Conservation (phyloP, 2,888 invertebrate genomes). For the Aphodius sticticus region DNA sequence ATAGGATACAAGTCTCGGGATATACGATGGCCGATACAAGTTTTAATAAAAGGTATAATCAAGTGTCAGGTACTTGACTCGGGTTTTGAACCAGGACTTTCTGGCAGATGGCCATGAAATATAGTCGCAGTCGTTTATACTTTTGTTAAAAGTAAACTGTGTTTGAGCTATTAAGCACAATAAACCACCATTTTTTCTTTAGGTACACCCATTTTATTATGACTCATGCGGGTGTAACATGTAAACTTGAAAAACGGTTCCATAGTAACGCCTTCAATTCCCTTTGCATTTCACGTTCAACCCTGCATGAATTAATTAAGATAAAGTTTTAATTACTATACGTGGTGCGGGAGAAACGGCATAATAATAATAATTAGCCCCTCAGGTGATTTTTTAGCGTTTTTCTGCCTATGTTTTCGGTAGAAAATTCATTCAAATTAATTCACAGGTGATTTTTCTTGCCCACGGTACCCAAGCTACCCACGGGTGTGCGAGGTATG, state of each 20-base stretch:
- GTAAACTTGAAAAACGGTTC: slow-evolving; percentile 31
- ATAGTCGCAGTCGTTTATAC: too few relatives aligned
- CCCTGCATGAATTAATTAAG: slow-evolving; percentile 30
- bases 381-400: not conserved
- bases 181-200: too few relatives aligned
- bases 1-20: not conserved
- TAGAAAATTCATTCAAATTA: not conserved
- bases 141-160: too few relatives aligned
- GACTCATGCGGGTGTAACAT: slow-evolving; percentile 30
- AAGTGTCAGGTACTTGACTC: too few relatives aligned
- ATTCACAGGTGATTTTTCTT: slow-evolving; percentile 4
- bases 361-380: not conserved
- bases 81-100: too few relatives aligned
- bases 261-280: slow-evolving; percentile 5
- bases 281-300: not conserved
- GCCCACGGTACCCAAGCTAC: not conserved
- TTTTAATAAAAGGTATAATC: too few relatives aligned
- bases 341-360: not conserved
- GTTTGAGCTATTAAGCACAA: too few relatives aligned
- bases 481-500: not conserved
- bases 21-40: too few relatives aligned
- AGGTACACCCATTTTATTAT: not conserved
- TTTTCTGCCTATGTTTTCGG: not conserved
- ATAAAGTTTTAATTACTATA: slow-evolving; percentile 28
- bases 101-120: too few relatives aligned